Evolutionary conservation across 2,888 invertebrate genomes (phyloP), one percentile per base, ranked within the genome.

Genomic region (Cheilosia scutellata): DNA sequence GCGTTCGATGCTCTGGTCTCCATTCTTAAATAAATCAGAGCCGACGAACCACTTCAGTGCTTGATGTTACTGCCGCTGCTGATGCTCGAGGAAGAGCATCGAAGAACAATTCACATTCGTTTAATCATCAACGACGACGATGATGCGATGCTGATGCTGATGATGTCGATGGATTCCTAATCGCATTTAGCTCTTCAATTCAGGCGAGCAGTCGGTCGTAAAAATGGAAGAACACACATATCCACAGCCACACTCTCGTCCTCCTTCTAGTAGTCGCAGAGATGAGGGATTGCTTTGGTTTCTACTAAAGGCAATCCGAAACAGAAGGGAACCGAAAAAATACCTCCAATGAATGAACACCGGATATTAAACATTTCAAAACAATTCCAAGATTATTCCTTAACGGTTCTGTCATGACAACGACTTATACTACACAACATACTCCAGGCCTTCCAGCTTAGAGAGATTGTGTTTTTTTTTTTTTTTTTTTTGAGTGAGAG

Each of bases 281-380:
- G 55, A 78, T 82, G 82, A 77, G 62, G 29, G 40, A 77, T 62
- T 63, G 75, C 72, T 27, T 44, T 53, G 51, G 20, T 51, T 57
- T 13, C 40, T 40, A 37, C 11, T 27, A 49, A 29, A n/a, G 55
- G 37, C 13, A 42, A 42, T 29, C 16, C 27, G 49, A 11, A 40
- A 27, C 20, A 72, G 37, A 47, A 62, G n/a, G 25, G 29, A 70
- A 60, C 33, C 37, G 20, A 58, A 13, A 25, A 27, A 6, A 71
- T 51, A 63, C 63, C 60, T 20, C 25, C 57, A 29, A 70, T 79
- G 51, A 83, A 74, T 78, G 83, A 68, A 76, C 66, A 76, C 86
- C 86, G 86, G 86, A 86, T 77, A 86, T 86, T 86, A 86, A 86
- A 77, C 86, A 82, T 86, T 86, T 82, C 80, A 86, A 86, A 86